phyloP scores from a whole-genome alignment of 2,113 vertebrate genomes.

The Antidorcas marsupialis region DNA sequence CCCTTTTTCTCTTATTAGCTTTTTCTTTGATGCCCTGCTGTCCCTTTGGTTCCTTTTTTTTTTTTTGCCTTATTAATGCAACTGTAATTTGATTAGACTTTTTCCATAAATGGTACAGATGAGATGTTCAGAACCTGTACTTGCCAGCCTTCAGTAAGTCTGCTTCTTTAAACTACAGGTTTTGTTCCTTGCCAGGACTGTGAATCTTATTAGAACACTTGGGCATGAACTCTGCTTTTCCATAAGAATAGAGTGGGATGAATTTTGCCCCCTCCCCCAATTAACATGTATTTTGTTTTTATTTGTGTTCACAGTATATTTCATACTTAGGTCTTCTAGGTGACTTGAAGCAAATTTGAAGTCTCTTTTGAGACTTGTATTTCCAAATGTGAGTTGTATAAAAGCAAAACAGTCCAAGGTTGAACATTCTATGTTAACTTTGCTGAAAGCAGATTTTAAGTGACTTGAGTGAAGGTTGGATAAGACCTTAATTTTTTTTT shows the following conservation, averaged over 20 bases:
- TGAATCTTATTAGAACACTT: slow-evolving; percentile 42
- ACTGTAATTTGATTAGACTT: not conserved
- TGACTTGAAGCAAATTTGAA: slow-evolving; percentile 86
- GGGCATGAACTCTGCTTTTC: slow-evolving; percentile 71
- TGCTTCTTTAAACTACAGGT: slow-evolving; percentile 7
- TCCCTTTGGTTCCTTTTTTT: not conserved
- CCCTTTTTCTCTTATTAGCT: not conserved
- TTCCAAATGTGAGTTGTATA: slow-evolving; percentile 85
- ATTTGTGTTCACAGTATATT: slow-evolving; percentile 86
- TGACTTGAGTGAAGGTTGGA: slow-evolving; percentile 81
- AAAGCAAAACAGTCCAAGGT: slow-evolving; percentile 83
- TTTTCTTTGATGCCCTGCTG: not conserved
- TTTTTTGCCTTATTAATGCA: not conserved
- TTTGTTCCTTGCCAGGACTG: not conserved
- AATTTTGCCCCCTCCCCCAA: slow-evolving; percentile 44
- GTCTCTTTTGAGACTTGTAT: slow-evolving; percentile 87
- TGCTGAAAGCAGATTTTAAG: slow-evolving; percentile 86
- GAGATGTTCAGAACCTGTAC: slow-evolving; percentile 12
- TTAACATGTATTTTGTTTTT: slow-evolving; percentile 82
- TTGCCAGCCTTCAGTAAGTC: not conserved
- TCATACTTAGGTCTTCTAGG: slow-evolving; percentile 87
- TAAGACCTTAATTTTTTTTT: slow-evolving; percentile 82
- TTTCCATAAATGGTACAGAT: not conserved
- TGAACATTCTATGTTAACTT: slow-evolving; percentile 83
- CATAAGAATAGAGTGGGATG: slow-evolving; percentile 36